phyloP scores from a whole-genome alignment of 2,113 vertebrate species.

The Mirza zaza region DNA sequence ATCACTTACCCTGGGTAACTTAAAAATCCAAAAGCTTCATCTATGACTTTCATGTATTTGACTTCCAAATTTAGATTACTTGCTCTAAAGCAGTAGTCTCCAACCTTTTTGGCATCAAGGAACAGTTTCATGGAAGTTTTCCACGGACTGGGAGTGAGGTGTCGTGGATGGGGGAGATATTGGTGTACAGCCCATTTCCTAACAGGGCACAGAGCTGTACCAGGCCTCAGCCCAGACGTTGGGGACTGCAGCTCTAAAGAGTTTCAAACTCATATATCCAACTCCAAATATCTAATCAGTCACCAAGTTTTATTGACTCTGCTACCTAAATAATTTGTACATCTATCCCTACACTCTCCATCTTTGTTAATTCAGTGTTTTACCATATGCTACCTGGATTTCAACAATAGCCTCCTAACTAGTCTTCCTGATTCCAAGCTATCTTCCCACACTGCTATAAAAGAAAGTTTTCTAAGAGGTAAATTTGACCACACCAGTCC shows the following conservation, averaged over 20 bases:
- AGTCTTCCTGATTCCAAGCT: neutral
- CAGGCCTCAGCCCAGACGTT: neutral
- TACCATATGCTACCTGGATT: neutral
- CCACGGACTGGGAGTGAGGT: too few species aligned
- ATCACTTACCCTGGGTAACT: neutral
- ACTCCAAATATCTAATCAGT: neutral
- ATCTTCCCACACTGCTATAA: neutral
- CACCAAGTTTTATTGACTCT: neutral
- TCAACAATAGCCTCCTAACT: neutral
- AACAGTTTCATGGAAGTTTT: too few species aligned
- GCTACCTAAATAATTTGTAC: neutral
- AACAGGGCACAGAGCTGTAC: neutral
- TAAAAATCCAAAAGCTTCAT: neutral
- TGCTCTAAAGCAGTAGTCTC: too few species aligned
- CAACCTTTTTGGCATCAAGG: too few species aligned
- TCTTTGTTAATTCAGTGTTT: neutral
- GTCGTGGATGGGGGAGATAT: too few species aligned
- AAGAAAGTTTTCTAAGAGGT: neutral
- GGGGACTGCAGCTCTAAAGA: neutral
- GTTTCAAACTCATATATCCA: neutral
- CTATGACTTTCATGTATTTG: neutral
- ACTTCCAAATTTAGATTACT: conserved; percentile 8
- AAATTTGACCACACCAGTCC: neutral
- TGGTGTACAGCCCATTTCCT: too few species aligned
- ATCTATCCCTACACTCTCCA: neutral